phyloP scores from a whole-genome alignment of 2,113 vertebrate genomes.

The Pimephales promelas region DNA sequence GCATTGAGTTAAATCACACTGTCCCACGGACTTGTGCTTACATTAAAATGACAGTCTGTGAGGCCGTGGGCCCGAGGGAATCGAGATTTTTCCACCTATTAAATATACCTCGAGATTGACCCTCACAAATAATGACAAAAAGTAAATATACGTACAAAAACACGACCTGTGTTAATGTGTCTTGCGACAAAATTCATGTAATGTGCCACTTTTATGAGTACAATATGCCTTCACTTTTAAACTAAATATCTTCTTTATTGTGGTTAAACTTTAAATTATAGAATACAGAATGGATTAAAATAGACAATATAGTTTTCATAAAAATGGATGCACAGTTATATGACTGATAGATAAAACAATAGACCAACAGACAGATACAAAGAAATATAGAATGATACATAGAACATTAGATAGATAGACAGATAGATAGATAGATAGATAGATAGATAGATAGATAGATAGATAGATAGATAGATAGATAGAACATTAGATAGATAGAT shows the following conservation, averaged over 20 bases:
- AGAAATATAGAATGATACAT: not conserved
- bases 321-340: no score
- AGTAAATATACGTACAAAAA: not conserved
- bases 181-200: not conserved
- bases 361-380: not conserved
- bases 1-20: constrained; percentile 27
- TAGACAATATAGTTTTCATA: not conserved
- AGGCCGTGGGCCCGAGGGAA: not conserved
- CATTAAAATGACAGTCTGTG: not conserved
- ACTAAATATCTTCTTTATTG: not conserved
- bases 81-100: not conserved
- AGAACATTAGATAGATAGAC: not conserved
- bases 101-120: no score
- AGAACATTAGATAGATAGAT: no score
- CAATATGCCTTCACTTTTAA: not conserved
- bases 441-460: not conserved
- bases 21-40: not conserved
- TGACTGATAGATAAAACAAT: not conserved
- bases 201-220: not conserved
- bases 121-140: constrained; percentile 4
- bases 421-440: not conserved
- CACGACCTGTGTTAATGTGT: not conserved
- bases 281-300: not conserved
- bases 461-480: not conserved
- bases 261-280: not conserved